Conservation (phyloP, 2,888 invertebrate genomes). For the Dryocosmus kuriphilus region DNA sequence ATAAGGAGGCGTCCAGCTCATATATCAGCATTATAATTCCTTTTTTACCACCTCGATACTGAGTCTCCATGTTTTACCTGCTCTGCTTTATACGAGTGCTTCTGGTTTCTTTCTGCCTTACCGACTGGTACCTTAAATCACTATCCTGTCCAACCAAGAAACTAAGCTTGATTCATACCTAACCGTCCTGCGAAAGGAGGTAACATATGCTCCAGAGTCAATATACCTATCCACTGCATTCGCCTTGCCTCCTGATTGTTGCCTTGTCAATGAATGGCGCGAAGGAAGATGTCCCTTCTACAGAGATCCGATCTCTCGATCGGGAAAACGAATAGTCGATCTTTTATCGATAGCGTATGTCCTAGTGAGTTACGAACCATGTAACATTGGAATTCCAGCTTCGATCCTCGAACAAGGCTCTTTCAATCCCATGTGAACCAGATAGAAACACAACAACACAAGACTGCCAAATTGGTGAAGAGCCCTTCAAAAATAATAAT, state of each 20-base stretch:
- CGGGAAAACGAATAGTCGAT: constrained; percentile 11
- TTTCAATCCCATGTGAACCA: background rate
- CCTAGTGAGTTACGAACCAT: background rate
- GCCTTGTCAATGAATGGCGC: constrained; percentile 13
- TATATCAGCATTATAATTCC: constrained; percentile 47
- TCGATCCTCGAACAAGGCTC: background rate
- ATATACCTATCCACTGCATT: constrained; percentile 17
- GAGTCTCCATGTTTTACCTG: constrained; percentile 48
- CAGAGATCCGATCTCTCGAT: constrained; percentile 33
- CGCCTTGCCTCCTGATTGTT: constrained; percentile 14
- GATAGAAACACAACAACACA: background rate
- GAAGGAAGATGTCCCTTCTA: constrained; percentile 42
- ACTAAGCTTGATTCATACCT: constrained; percentile 39
- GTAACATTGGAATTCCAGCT: background rate
- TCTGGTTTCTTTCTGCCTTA: constrained; percentile 28
- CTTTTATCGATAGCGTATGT: constrained; percentile 3
- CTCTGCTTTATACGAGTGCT: constrained; percentile 52
- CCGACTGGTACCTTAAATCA: constrained; percentile 38
- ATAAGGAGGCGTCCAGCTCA: constrained; percentile 61
- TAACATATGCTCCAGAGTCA: constrained; percentile 15
- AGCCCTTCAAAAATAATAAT: too few relatives aligned
- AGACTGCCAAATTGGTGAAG: too few relatives aligned
- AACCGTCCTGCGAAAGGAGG: constrained; percentile 9
- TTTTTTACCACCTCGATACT: constrained; percentile 55
- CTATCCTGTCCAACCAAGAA: constrained; percentile 14